These are phyloP conservation scores for Scartelaos histophorus DNA, from an alignment of 2,113 vertebrate species.

Conservation along the genomic window DNA sequence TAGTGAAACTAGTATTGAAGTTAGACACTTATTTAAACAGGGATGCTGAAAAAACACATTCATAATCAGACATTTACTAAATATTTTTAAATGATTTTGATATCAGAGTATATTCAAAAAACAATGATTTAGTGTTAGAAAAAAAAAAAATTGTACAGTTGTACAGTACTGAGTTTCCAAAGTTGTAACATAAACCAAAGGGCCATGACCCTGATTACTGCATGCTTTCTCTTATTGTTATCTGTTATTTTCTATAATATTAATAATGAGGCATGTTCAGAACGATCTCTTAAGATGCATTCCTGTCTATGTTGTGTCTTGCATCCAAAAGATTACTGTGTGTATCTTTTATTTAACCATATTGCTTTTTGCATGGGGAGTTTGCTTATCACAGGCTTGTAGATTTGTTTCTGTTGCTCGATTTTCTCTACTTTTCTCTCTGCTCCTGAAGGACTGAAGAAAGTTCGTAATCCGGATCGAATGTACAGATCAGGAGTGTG, in stretches of 20 bases:
- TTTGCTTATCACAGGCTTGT: conserved; percentile 57
- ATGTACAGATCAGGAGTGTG: conserved; percentile 86
- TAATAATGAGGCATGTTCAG: conserved; percentile 16
- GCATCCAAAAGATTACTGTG: conserved; percentile 5
- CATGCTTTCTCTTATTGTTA: not conserved
- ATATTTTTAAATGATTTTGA: no score
- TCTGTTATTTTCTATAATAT: not conserved
- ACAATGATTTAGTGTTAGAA: no score
- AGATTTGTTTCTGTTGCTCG: conserved; percentile 73
- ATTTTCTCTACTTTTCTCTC: conserved; percentile 77
- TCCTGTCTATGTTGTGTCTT: no score
- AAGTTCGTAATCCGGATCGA: conserved; percentile 86
- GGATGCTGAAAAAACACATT: no score
- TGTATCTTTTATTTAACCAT: conserved; percentile 43
- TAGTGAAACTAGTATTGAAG: no score
- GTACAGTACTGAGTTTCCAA: no score
- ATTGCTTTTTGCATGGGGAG: conserved; percentile 64
- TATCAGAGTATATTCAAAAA: no score
- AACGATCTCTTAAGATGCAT: not conserved
- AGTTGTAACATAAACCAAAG: not conserved
- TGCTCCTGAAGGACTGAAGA: conserved; percentile 86
- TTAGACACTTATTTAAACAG: no score
- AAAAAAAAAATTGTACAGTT: no score
- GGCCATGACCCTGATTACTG: conserved; percentile 28
- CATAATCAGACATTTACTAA: no score